Evolutionary conservation across 2,888 invertebrate species (phyloP), one percentile per base, ranked within the genome.

Genomic region (Anaspis maculata): DNA sequence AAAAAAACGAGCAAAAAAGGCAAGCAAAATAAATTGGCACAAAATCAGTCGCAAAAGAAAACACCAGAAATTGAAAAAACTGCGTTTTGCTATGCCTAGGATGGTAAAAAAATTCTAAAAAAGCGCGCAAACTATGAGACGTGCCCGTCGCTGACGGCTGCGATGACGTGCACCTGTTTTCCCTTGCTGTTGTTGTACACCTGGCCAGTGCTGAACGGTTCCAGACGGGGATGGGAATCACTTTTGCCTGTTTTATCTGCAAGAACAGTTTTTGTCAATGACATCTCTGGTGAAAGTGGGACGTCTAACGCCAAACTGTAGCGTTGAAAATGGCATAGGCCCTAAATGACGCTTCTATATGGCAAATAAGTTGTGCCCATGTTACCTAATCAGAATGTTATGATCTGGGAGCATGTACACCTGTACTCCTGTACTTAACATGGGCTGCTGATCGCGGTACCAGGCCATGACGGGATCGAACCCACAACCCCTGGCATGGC

Each of bases 171-270:
- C 15, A 94, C 83, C 65, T 94, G 94, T 59, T 80, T 80, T 35
- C 89, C 89, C 66, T 90, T 89, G 46, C 89, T 89, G 43, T 82
- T 81, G 64, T 94, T 92, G 68, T 91, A 95, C 12, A 95, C 87
- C 65, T 95, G 92, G 0, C 92, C 91, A 0, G 85, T 77, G 57
- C 83, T 82, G 67, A 92, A 92, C 0, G 90, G 89, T 58, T 90
- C 87, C 32, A 90, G 67, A 39, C 87, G 76, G 1, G 89, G 88
- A 54, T 84, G 85, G 0, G 73, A 70, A 23, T 72, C 72, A 24
- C 56, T 60, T 52, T 70, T 71, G 34, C 66, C 59, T 27, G 59
- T 49, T 46, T 61, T 58, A 52, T 71, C 70, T 71, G 46, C 26
- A 24, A 19, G n/a, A n/a, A n/a, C n/a, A n/a, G n/a, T n/a, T n/a